phyloP scores from a whole-genome alignment of 2,888 invertebrate genomes.

The Eupithecia subfuscata region DNA sequence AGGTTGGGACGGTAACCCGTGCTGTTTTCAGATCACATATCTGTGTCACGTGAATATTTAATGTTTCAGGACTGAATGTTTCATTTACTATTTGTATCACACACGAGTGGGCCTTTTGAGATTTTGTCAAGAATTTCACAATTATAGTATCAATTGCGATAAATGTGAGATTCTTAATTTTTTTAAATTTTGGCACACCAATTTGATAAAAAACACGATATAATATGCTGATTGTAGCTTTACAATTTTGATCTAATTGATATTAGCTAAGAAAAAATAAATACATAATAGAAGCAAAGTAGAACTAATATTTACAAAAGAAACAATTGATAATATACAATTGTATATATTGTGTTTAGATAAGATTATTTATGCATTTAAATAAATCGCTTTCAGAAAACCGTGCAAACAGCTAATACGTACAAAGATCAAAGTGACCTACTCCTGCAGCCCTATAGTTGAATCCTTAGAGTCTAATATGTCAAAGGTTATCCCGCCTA shows the following conservation, averaged over 20 bases:
- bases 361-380: not conserved
- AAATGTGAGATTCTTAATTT: not conserved
- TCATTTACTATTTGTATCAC: slow-evolving; percentile 2
- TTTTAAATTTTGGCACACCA: not conserved
- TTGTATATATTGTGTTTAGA: not conserved
- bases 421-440: no score
- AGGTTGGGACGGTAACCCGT: slow-evolving; percentile 45
- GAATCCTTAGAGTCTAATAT: slow-evolving; percentile 30
- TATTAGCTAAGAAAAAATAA: not conserved
- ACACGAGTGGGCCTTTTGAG: not conserved
- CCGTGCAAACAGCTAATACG: not conserved
- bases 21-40: slow-evolving; percentile 22
- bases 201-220: not conserved
- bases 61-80: slow-evolving; percentile 8
- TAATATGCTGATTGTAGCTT: not conserved
- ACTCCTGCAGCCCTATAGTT: slow-evolving; percentile 9
- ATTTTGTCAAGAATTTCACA: not conserved
- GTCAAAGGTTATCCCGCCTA: slow-evolving; percentile 39
- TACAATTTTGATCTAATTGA: not conserved
- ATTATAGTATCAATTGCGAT: not conserved
- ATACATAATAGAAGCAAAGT: no score
- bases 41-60: slow-evolving; percentile 29
- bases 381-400: not conserved
- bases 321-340: no score
- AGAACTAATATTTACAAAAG: no score